Base-by-base conservation (phyloP, 2,113 vertebrate genomes). In the Xerus inauris region DNA sequence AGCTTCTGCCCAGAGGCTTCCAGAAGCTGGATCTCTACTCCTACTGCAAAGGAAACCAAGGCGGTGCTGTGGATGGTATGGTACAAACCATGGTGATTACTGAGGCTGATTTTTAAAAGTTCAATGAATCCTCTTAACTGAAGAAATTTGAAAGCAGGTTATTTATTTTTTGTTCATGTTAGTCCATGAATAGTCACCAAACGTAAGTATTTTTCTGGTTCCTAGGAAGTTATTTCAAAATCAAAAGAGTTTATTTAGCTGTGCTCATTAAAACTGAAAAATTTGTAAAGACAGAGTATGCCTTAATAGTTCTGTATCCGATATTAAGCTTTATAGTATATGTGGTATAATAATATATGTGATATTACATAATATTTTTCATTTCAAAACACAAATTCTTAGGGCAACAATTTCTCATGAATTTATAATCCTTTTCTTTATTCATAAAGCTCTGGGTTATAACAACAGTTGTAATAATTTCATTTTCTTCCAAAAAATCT, bases 141-240 rank as follows among this genome's bases (percentile, higher is more conserved):
- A 59, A 89, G 64, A 94, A 69, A 84, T 89, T 88, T 92, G 24
- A 45, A 9, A 57, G 51, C 51, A n/a, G 2, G 20, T 11, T 57
- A 8, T 42, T 77, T 79, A 67, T 91, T 91, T 94, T 91, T 73
- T 87, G 8, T 49, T 13, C 24, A 45, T 5, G 7, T 47, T 59
- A 83, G 49, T 51, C 14, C 49, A 51, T 51, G 14, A 51, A 51
- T 51, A 51, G 26, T 82, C 47, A 85, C 20, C 32, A 93, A 88
- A 92, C n/a, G n/a, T 76, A 12, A n/a, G n/a, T 51, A 92, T 86
- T 86, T 89, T n/a, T 89, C 38, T 81, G 40, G 12, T 64, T 88
- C 32, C 57, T 79, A 54, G n/a, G 32, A 87, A 62, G 30, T 14
- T 76, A 83, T 28, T 76, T 62, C 82, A 35, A 80, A 13, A 57